Evolutionary conservation across 2,113 vertebrate species (phyloP), one percentile per base, ranked within the genome.

Genomic region (Arothron firmamentum): DNA sequence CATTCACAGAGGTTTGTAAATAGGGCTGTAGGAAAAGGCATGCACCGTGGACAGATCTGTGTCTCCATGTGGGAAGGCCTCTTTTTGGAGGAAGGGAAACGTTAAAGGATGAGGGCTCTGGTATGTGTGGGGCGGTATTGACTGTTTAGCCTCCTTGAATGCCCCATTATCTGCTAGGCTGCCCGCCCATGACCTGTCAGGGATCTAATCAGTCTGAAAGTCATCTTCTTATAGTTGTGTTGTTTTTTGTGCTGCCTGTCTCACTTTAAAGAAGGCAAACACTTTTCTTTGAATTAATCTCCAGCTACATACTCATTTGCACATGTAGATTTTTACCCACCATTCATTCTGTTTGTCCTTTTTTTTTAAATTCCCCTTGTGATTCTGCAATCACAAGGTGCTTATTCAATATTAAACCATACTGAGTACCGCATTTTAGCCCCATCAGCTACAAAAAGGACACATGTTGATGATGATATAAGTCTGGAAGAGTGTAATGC

Each of bases 111-210:
- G 65, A 70, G 64, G 58, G 48, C 68, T 70, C 42, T 69, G 69
- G 58, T 71, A 70, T 85, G 75, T 73, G 78, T 79, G 69, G 73
- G 57, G 72, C 62, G 65, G 56, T 59, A 59, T 70, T 79, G 82
- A 80, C 74, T 74, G 65, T 76, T 81, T 83, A 76, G 68, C 79
- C 68, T 83, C 66, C 77, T 69, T 82, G 74, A 88, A 80, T 75
- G 75, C 56, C 64, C 69, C 42, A 80, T 85, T 87, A 79, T 88
- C 65, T 72, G 58, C 63, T 18, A 41, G 57, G 49, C 67, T 75
- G 71, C 74, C 66, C 56, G 45, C 67, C 68, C 65, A 62, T 78
- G 59, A 80, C 78, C 72, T 69, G 59, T 80, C 62, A 61, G 55
- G 10, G 62, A 73, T 82, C 65, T 73, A 67, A 79, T 79, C 59